phyloP scores from a whole-genome alignment of 2,797 vertebrate species.

The Enteromius argenteus region DNA sequence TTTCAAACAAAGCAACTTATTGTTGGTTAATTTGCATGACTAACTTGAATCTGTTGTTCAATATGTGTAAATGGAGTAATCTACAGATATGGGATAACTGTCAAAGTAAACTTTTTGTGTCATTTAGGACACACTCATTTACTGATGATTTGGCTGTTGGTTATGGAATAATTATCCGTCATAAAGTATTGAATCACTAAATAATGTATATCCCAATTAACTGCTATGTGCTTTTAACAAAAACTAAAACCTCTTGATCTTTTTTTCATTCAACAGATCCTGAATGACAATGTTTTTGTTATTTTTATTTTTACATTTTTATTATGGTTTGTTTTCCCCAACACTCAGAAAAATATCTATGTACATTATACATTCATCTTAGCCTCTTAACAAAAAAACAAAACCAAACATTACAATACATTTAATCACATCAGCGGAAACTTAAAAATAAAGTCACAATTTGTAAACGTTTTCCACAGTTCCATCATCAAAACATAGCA shows the following conservation, averaged over 20 bases:
- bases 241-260: background rate
- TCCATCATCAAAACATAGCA: slow-evolving; percentile 59
- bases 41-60: background rate
- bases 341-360: slow-evolving; percentile 71
- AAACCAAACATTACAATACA: slow-evolving; percentile 77
- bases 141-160: background rate
- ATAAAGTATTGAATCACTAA: background rate
- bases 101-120: background rate
- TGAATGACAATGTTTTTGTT: background rate
- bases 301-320: slow-evolving; percentile 61
- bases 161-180: background rate
- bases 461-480: slow-evolving; percentile 81
- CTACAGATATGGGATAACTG: background rate
- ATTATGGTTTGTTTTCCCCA: slow-evolving; percentile 68
- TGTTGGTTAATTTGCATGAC: background rate
- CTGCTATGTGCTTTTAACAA: background rate
- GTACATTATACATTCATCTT: slow-evolving; percentile 83
- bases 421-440: slow-evolving; percentile 66
- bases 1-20: background rate
- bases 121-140: background rate
- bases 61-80: background rate
- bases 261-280: background rate
- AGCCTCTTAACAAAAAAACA: slow-evolving; percentile 71
- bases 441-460: slow-evolving; percentile 58
- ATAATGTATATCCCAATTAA: background rate